phyloP scores from a whole-genome alignment of 2,113 vertebrate species.

The Lontra canadensis region DNA sequence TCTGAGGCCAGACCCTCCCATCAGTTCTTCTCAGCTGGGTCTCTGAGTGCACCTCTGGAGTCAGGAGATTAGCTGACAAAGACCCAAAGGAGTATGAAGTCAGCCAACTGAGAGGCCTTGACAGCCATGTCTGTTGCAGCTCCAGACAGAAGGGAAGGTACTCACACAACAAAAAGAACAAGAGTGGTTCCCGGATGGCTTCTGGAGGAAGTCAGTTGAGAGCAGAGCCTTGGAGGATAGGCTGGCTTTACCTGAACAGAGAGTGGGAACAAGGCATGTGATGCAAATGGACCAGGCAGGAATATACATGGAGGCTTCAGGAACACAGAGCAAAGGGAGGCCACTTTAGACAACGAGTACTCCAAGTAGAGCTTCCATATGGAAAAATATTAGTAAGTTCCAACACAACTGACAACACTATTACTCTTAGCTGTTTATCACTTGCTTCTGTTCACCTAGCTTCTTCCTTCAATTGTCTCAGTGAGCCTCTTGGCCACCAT shows the following conservation, averaged over 20 bases:
- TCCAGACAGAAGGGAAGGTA: not conserved
- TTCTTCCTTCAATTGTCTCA: not conserved
- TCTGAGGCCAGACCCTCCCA: not conserved
- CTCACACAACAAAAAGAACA: not conserved
- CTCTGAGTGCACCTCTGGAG: not conserved
- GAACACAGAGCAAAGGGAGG: not conserved
- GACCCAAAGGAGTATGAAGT: not conserved
- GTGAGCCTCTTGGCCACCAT: not conserved
- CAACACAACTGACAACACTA: accelerated
- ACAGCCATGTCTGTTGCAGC: not conserved
- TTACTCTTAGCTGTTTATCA: not conserved
- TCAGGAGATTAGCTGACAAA: not conserved
- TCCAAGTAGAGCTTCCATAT: accelerated
- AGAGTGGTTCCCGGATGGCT: not conserved
- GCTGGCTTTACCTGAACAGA: not conserved
- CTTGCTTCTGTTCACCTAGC: not conserved
- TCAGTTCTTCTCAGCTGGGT: not conserved
- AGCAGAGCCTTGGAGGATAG: not conserved
- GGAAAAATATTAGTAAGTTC: not conserved
- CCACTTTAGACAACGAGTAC: not conserved
- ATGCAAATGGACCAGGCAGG: too few species aligned
- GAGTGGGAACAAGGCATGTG: not conserved
- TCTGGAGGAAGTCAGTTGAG: not conserved
- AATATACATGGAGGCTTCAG: not conserved
- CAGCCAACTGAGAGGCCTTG: not conserved